Conservation (phyloP, 2,797 vertebrate species). For the Anableps anableps region DNA sequence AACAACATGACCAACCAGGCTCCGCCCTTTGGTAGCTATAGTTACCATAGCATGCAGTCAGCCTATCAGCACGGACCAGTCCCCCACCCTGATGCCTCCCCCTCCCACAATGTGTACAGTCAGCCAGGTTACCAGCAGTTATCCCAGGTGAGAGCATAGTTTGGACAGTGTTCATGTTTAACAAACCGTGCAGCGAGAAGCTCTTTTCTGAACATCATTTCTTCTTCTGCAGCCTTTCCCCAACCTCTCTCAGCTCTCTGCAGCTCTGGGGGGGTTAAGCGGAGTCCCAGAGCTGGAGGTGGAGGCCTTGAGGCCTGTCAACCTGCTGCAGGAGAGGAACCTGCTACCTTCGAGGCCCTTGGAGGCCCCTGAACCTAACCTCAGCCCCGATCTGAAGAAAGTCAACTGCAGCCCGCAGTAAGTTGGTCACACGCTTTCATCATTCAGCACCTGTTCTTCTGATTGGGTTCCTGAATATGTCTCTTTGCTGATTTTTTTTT, state of each 20-base stretch:
- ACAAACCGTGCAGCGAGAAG: neutral
- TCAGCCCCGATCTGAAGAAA: slow-evolving; percentile 91
- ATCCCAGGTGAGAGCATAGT: slow-evolving; percentile 69
- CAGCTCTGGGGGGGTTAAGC: slow-evolving; percentile 90
- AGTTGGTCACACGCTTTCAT: slow-evolving; percentile 60
- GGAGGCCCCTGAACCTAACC: slow-evolving; percentile 90
- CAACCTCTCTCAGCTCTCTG: slow-evolving; percentile 89
- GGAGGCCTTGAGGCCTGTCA: slow-evolving; percentile 89
- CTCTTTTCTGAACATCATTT: neutral
- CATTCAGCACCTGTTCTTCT: neutral
- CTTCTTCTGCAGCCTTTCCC: slow-evolving; percentile 85
- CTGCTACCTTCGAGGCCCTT: slow-evolving; percentile 86
- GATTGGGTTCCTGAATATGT: neutral
- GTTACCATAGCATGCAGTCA: slow-evolving; percentile 88
- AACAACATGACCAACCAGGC: slow-evolving; percentile 78
- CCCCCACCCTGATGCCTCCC: slow-evolving; percentile 59
- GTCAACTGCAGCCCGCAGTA: slow-evolving; percentile 97
- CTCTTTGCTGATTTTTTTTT: neutral
- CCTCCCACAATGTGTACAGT: slow-evolving; percentile 57
- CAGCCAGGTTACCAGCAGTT: slow-evolving; percentile 75
- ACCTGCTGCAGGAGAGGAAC: slow-evolving; percentile 92
- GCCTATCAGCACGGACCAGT: slow-evolving; percentile 84
- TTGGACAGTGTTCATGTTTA: neutral
- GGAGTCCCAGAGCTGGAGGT: slow-evolving; percentile 90
- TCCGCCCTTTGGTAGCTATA: slow-evolving; percentile 86